Evolutionary conservation across 2,888 invertebrate genomes (phyloP).

Genomic region (Microplitis deprimator): DNA sequence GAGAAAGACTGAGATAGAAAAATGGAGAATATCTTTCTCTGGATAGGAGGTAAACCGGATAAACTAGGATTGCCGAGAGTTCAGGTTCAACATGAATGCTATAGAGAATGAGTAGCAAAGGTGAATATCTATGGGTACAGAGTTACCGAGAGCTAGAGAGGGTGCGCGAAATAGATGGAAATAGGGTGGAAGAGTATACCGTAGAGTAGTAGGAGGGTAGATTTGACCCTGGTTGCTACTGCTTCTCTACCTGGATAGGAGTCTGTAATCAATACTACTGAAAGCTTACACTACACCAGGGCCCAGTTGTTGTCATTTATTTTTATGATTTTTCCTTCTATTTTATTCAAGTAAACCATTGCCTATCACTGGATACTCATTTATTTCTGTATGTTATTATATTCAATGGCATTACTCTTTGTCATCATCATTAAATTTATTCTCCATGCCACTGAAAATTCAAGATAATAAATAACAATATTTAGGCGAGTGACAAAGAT

Average conservation of each 20-base stretch:
- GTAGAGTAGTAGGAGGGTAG: constrained; percentile 51
- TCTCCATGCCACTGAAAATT: neutral
- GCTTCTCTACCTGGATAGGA: constrained; percentile 69
- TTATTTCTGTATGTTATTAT: neutral
- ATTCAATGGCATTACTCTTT: neutral
- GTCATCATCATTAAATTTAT: neutral
- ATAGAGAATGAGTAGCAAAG: neutral
- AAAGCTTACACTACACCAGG: constrained; percentile 59
- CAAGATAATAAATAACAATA: neutral
- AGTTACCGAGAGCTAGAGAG: constrained; percentile 18
- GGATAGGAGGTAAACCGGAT: constrained; percentile 23
- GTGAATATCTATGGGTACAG: neutral
- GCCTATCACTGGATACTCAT: neutral
- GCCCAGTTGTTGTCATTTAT: constrained; percentile 24
- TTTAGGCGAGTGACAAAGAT: neutral
- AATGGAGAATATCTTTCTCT: neutral
- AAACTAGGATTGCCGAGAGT: constrained; percentile 40
- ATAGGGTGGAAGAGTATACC: constrained; percentile 42
- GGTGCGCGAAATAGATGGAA: constrained; percentile 34
- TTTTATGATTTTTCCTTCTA: neutral
- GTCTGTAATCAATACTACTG: constrained; percentile 69
- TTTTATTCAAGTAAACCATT: constrained; percentile 3
- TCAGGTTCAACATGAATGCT: constrained; percentile 23
- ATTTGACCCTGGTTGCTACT: constrained; percentile 67
- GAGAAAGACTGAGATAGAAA: neutral